phyloP scores from a whole-genome alignment of 64 coral and sea anemone species.

The Stylophora pistillata region DNA sequence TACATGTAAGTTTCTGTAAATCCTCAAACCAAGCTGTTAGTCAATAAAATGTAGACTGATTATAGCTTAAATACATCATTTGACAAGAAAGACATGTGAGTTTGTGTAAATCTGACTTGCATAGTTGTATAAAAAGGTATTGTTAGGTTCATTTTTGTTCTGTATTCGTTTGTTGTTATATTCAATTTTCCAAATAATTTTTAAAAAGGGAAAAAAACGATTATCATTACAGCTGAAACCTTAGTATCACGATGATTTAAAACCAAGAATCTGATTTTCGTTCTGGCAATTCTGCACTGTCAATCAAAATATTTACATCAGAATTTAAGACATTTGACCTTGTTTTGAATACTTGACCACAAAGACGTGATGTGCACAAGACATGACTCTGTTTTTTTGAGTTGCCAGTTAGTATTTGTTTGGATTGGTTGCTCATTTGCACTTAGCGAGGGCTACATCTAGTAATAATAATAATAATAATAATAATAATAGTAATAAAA shows the following conservation, averaged over 20 bases:
- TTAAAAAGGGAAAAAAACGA: neutral
- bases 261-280: slow-evolving; percentile 3
- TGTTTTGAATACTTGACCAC: too few species aligned
- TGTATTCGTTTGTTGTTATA: neutral
- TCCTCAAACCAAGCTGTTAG: slow-evolving; percentile 15
- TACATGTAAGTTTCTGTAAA: slow-evolving; percentile 19
- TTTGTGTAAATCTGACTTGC: slow-evolving; percentile 28
- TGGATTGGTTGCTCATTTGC: too few species aligned
- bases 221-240: slow-evolving; percentile 13
- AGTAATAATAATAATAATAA: too few species aligned
- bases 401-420: too few species aligned
- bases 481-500: too few species aligned
- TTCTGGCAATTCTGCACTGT: slow-evolving; percentile 12
- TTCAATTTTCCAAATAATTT: neutral
- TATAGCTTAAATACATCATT: neutral
- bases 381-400: too few species aligned
- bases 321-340: slow-evolving; percentile 17
- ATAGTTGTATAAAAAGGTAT: slow-evolving; percentile 12
- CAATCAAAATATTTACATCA: slow-evolving; percentile 17
- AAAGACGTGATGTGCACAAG: too few species aligned
- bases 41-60: slow-evolving; percentile 12
- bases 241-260: neutral
- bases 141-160: slow-evolving; percentile 14
- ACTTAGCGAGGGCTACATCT: too few species aligned
- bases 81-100: neutral